A percentile compares a stretch with the other conserved stretches of the same genome.
Conservation (phyloP, 2,888 invertebrate genomes). For the Xestia xanthographa region DNA sequence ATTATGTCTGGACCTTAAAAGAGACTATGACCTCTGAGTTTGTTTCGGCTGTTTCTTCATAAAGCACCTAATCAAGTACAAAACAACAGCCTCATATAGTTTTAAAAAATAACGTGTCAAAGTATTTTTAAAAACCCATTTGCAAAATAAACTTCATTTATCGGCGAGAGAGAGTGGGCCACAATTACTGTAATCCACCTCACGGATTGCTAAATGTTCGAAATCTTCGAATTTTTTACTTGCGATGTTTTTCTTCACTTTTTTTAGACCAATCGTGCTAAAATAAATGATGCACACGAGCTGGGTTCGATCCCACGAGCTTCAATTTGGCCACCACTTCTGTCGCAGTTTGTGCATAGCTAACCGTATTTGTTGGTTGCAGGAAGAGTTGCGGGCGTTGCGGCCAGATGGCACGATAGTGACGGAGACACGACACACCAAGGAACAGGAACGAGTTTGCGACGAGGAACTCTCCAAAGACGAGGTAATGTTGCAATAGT, state of each 20-base stretch:
- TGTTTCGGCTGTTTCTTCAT: too few species aligned
- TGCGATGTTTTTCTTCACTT: not conserved
- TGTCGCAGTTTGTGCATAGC: conserved; percentile 6
- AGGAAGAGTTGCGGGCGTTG: conserved; percentile 93
- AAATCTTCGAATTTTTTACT: not conserved
- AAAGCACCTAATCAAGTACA: too few species aligned
- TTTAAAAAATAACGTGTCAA: too few species aligned
- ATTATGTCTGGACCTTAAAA: too few species aligned
- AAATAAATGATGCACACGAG: not conserved
- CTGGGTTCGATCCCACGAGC: not conserved
- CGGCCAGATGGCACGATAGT: conserved; percentile 96
- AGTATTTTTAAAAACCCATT: too few species aligned
- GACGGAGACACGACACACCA: conserved; percentile 95
- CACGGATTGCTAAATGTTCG: not conserved
- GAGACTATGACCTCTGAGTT: too few species aligned
- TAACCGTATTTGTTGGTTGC: conserved; percentile 57
- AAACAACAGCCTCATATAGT: too few species aligned
- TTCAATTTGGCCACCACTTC: not conserved
- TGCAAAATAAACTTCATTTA: too few species aligned
- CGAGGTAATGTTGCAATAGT: conserved; percentile 79
- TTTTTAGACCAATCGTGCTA: not conserved
- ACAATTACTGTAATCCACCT: not conserved
- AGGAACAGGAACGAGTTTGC: conserved; percentile 95
- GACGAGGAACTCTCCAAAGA: conserved; percentile 94
- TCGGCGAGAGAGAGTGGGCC: not conserved